Base-by-base conservation (phyloP, 2,797 vertebrate species). In the Acrossocheilus wenchowensis region DNA sequence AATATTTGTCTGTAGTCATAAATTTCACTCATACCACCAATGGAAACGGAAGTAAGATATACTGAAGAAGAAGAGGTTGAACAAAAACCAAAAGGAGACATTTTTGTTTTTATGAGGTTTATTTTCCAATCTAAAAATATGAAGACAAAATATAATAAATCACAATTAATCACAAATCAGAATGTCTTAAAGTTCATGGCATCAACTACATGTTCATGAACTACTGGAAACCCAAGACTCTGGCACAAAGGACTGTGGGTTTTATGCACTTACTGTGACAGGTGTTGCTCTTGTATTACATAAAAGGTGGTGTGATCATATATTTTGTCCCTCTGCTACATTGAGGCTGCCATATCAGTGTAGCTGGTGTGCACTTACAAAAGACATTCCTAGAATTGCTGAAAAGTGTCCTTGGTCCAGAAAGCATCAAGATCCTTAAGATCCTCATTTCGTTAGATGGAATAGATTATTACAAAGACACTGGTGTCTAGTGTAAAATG, bases 81-180 rank as follows among this genome's bases (percentile, higher is more conserved):
- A 83, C 71, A 39, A 64, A 23, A 17, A 36, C 39, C 75, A 83
- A 45, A 83, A 66, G 21, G 36, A 78, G 69, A 60, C 60, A n/a
- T 26, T 80, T 86, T 83, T 87, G 78, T 77, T 96, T 93, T 92
- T 90, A 91, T 89, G 90, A 90, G 90, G 90, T 91, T 92, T 93
- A 91, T 91, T 92, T 89, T 89, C 83, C 88, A 90, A 91, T 91
- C 91, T 90, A 91, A 89, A 93, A 93, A 91, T 92, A 91, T 89
- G 87, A 88, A 91, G 91, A 92, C 92, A 92, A 92, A 91, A 91
- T 90, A 87, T 62, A 88, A 89, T 87, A 89, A 80, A 88, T 87
- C 90, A 91, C 88, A 89, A 89, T 85, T 87, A 91, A 89, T 87
- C 86, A 91, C 91, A 90, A 91, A 92, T 89, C 81, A 89, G 87